A percentile compares a stretch with the other conserved stretches of the same genome.
Conservation (phyloP, 2,888 invertebrate genomes). For the Leptogaster cylindrica region DNA sequence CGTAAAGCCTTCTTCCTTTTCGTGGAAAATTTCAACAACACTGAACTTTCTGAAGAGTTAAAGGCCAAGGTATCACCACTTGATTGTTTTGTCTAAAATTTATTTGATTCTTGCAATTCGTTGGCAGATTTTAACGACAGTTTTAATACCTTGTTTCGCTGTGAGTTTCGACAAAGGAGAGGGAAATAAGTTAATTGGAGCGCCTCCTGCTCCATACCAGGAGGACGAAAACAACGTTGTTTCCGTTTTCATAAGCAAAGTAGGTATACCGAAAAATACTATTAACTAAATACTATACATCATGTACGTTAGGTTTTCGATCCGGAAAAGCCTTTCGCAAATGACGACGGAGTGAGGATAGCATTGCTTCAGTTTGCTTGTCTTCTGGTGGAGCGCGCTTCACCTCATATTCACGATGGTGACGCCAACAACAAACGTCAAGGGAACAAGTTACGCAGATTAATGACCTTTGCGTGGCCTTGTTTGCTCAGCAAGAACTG, state of each 20-base stretch:
- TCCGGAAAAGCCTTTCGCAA: constrained; percentile 86
- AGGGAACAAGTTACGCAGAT: constrained; percentile 86
- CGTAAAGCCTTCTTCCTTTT: constrained; percentile 93
- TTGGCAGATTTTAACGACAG: constrained; percentile 75
- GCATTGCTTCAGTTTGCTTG: constrained; percentile 94
- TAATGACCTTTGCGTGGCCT: constrained; percentile 99
- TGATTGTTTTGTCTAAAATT: not conserved
- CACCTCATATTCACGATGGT: constrained; percentile 92
- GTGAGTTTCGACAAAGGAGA: constrained; percentile 91
- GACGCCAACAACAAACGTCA: constrained; percentile 89
- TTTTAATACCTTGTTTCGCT: constrained; percentile 93
- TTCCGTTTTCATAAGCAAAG: constrained; percentile 88
- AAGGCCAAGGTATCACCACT: constrained; percentile 77
- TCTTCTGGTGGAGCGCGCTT: constrained; percentile 91
- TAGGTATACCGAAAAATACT: constrained; percentile 62
- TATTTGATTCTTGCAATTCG: not conserved
- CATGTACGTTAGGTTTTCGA: constrained; percentile 72
- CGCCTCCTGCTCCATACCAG: constrained; percentile 82
- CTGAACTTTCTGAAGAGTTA: constrained; percentile 80
- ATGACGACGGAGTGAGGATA: constrained; percentile 91
- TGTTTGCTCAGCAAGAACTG: constrained; percentile 93
- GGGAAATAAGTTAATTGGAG: constrained; percentile 85
- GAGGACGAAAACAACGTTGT: constrained; percentile 92
- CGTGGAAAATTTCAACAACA: constrained; percentile 84
- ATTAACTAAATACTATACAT: not conserved